Evolutionary conservation across 2,888 invertebrate genomes (phyloP), one percentile per base, ranked within the genome.

Genomic region (Ormyrus rosae): DNA sequence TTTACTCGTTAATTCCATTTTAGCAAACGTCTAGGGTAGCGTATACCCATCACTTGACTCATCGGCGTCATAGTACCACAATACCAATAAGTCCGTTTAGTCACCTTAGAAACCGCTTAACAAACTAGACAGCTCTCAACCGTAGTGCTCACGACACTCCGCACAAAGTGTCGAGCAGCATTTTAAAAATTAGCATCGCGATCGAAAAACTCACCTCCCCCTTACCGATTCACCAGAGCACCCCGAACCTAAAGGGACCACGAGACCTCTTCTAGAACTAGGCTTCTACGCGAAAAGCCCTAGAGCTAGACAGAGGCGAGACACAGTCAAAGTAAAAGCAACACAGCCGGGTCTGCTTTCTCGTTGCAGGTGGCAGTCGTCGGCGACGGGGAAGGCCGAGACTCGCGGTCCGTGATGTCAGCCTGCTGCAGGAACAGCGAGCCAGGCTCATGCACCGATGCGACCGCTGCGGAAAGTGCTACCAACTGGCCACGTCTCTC

Each of bases 401-500:
- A 13, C 74, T 63, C 10, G 8, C 50, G 6, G 65, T 65, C 3
- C 67, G 46, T 10, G 58, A 67, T 46, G 48, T 58, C 46, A 10
- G 46, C 3, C 70, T 11, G 7, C 48, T 10, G 6, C 9, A 34
- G 34, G 34, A 34, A 3, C 34, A 34, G 34, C 34, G 34, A 34
- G 34, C 34, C 34, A 34, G 34, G 34, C 34, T 34, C 34, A 34
- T 73, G 6, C 48, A 72, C 65, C 50, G 61, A 68, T 91, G 91
- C 82, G 88, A 87, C 56, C 88, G 89, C 65, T 92, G 91, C 83
- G 88, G 88, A 13, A 91, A 91, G 84, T 85, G 85, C 0, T 92
- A 92, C 83, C 90, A 88, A 75, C 89, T 91, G 19, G 84, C 86
- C 10, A 90, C 90, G 7, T 91, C 91, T 1, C 83, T 91, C 45